Evolutionary conservation across 2,888 invertebrate species (phyloP).

Genomic region (Microctonus hyperodae): DNA sequence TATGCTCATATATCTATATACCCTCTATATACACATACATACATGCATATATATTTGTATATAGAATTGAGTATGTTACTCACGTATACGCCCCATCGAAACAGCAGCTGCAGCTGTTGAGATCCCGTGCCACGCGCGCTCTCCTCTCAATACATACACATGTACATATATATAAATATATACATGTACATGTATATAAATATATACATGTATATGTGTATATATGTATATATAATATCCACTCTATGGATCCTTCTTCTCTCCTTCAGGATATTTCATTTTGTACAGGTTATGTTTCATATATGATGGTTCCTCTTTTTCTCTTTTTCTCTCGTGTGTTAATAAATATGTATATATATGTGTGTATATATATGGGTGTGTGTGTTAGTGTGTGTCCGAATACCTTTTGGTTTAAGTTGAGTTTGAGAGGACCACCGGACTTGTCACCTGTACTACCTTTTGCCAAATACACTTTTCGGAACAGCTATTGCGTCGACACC

Average conservation of each 20-base stretch:
- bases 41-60: constrained; percentile 14
- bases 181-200: constrained; percentile 10
- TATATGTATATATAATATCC: no score
- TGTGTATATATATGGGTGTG: constrained; percentile 16
- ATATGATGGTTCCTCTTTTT: constrained; percentile 19
- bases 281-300: constrained; percentile 43
- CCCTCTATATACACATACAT: constrained; percentile 20
- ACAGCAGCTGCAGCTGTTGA: constrained; percentile 54
- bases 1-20: constrained; percentile 24
- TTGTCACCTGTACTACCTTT: constrained; percentile 58
- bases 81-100: constrained; percentile 30
- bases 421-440: constrained; percentile 57
- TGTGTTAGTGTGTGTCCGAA: constrained; percentile 38
- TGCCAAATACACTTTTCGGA: constrained; percentile 22
- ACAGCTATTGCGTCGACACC: constrained; percentile 30
- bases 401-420: constrained; percentile 28
- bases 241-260: constrained; percentile 27
- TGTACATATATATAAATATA: constrained; percentile 22
- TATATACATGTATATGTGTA: no score
- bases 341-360: constrained; percentile 9
- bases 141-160: constrained; percentile 41
- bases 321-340: constrained; percentile 7
- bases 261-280: constrained; percentile 40
- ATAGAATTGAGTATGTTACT: constrained; percentile 15
- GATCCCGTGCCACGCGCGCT: constrained; percentile 56